phyloP scores from a whole-genome alignment of 2,797 vertebrate species.

The Merluccius polli region DNA sequence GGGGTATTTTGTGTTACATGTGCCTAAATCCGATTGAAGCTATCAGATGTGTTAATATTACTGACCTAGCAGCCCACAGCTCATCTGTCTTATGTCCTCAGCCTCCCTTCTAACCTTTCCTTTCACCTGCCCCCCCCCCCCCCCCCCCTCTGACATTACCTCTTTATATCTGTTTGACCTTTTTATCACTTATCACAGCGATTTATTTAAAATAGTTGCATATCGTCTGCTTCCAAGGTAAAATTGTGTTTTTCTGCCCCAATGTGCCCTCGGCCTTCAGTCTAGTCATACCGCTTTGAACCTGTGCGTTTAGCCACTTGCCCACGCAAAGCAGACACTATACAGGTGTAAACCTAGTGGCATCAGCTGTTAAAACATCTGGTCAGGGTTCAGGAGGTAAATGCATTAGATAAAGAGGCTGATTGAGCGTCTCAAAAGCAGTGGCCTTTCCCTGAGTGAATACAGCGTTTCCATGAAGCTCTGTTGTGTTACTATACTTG shows the following conservation, averaged over 20 bases:
- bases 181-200: neutral
- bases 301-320: no score
- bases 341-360: neutral
- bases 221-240: neutral
- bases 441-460: neutral
- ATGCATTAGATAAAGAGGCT: neutral
- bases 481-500: neutral
- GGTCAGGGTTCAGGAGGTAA: neutral
- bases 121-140: no score
- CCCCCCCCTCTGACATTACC: neutral
- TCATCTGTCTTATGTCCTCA: conserved; percentile 35
- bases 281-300: no score
- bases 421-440: neutral
- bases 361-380: neutral
- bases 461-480: neutral
- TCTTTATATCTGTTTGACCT: no score
- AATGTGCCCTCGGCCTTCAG: no score
- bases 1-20: conserved; percentile 42
- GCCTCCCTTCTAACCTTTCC: neutral
- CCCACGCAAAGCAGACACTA: neutral
- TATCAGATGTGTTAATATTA: conserved; percentile 63
- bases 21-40: conserved; percentile 61
- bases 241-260: no score
- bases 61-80: conserved; percentile 35
- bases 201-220: neutral